phyloP scores from a whole-genome alignment of 2,797 vertebrate genomes.

The Darevskia mixta region DNA sequence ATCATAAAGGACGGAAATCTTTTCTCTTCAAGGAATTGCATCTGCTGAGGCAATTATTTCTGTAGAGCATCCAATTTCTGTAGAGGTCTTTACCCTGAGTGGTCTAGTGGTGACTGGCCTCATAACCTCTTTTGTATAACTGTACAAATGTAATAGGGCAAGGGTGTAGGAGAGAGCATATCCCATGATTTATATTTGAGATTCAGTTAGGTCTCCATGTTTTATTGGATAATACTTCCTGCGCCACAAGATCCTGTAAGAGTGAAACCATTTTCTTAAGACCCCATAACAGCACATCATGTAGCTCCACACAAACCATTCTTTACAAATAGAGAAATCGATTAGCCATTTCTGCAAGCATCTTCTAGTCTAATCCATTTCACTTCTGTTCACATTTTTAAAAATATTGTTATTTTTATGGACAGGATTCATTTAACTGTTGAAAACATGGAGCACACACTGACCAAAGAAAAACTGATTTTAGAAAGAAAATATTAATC shows the following conservation, averaged over 20 bases:
- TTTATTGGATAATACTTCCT: no score
- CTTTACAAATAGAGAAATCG: background rate
- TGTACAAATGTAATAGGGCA: background rate
- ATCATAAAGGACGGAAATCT: background rate
- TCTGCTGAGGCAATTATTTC: background rate
- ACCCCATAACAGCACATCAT: background rate
- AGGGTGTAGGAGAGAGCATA: background rate
- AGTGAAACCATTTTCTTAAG: background rate
- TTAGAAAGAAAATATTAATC: background rate
- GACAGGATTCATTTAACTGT: background rate
- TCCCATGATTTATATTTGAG: no score
- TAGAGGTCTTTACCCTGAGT: background rate
- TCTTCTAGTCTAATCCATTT: background rate
- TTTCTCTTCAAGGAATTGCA: background rate
- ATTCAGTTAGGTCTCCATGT: no score
- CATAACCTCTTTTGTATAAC: background rate
- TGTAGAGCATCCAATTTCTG: background rate
- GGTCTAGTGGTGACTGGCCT: background rate
- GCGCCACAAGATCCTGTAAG: no score
- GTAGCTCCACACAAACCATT: background rate
- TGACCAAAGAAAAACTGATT: background rate
- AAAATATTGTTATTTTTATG: background rate
- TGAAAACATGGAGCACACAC: background rate
- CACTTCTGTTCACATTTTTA: background rate
- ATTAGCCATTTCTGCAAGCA: background rate